A percentile compares a stretch with the other conserved stretches of the same genome.
Conservation (phyloP, 2,888 invertebrate species). For the Synanthedon vespiformis region DNA sequence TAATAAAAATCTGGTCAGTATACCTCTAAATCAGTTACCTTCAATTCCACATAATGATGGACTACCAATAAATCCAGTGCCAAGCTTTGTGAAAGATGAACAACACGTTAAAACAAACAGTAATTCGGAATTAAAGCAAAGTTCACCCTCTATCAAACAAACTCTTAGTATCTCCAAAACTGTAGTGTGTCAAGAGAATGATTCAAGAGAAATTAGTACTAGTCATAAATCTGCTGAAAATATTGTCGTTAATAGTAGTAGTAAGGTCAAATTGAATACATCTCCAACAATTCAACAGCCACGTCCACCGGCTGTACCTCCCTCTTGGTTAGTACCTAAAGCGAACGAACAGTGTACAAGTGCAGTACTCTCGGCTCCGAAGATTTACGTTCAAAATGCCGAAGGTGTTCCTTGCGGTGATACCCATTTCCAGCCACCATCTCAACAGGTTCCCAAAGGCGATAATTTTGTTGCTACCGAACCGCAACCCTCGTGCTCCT, state of each 20-base stretch:
- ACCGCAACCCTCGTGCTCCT: conserved; percentile 56
- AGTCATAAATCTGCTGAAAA: conserved; percentile 13
- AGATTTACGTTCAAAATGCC: conserved; percentile 42
- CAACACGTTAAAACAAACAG: conserved; percentile 13
- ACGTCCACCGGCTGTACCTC: conserved; percentile 53
- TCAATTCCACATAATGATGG: conserved; percentile 46
- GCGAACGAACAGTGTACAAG: conserved; percentile 19
- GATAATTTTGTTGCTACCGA: conserved; percentile 24
- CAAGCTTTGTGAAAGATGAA: conserved; percentile 18
- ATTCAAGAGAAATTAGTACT: conserved; percentile 6
- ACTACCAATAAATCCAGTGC: conserved; percentile 21
- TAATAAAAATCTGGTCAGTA: conserved; percentile 23
- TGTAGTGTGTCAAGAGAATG: conserved; percentile 3
- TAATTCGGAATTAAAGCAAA: not conserved
- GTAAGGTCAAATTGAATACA: conserved; percentile 14
- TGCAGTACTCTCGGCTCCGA: conserved; percentile 30
- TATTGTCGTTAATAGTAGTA: conserved; percentile 12
- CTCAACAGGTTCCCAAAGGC: conserved; percentile 21
- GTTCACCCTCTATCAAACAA: not conserved
- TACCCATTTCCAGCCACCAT: conserved; percentile 23
- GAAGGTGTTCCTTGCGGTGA: conserved; percentile 26
- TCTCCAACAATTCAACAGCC: conserved; percentile 25
- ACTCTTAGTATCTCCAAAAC: not conserved
- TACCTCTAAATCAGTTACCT: conserved; percentile 43
- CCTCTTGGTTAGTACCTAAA: conserved; percentile 47